Evolutionary conservation across 2,888 invertebrate genomes (phyloP).

Genomic region (Cheilosia vulpina): DNA sequence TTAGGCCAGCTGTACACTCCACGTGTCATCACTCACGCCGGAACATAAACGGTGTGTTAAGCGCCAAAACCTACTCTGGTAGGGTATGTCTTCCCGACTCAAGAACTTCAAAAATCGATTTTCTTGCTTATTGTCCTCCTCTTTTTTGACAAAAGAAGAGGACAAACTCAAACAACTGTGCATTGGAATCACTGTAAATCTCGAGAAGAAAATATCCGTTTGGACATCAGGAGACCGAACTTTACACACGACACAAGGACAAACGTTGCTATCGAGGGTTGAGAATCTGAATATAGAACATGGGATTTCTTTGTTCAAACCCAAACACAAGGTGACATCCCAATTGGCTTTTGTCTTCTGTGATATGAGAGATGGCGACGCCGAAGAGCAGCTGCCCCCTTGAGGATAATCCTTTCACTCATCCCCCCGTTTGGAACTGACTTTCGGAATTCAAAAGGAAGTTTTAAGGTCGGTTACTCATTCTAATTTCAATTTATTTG

Average conservation of each 20-base stretch:
- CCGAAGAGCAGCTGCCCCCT: conserved; percentile 14
- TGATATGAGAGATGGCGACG: conserved; percentile 1
- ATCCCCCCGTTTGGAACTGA: background rate
- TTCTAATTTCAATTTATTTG: background rate
- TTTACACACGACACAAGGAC: conserved; percentile 7
- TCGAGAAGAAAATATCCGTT: conserved; percentile 8
- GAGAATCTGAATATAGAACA: background rate
- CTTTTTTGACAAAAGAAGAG: background rate
- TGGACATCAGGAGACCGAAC: background rate
- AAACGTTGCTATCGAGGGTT: conserved; percentile 11
- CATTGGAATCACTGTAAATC: conserved; percentile 20
- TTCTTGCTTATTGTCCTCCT: conserved; percentile 5
- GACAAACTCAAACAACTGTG: background rate
- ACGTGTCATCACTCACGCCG: background rate
- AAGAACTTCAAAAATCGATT: background rate
- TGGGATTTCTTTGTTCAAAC: background rate
- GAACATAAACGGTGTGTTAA: background rate
- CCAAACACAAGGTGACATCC: conserved; percentile 23
- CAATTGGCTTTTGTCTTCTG: conserved; percentile 36
- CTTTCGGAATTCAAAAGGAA: background rate
- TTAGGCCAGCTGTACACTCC: too few species aligned
- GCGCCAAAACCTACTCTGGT: background rate
- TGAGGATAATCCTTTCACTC: conserved; percentile 32
- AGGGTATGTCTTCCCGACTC: background rate
- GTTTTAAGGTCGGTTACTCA: background rate